phyloP scores from a whole-genome alignment of 2,113 vertebrate genomes.

The Cervus canadensis region DNA sequence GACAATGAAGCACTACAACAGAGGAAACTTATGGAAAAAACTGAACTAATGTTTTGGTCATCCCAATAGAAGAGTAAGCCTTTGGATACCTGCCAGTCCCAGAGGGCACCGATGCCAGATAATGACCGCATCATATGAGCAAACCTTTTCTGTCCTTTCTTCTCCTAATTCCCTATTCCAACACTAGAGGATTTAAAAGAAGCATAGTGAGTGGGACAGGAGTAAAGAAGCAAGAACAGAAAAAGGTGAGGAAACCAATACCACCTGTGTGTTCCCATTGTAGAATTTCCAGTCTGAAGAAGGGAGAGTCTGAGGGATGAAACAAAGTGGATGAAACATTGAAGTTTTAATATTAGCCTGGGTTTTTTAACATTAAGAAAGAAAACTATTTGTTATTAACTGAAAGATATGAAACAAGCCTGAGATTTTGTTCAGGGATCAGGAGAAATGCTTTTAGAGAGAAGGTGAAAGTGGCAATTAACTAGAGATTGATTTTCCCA shows the following conservation, averaged over 20 bases:
- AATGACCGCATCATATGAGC: not conserved
- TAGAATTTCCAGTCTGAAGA: not conserved
- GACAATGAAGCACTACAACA: not conserved
- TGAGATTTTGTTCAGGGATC: slow-evolving; percentile 7
- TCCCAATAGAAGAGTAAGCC: not conserved
- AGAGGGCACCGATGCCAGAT: not conserved
- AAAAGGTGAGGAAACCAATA: not conserved
- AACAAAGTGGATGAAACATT: not conserved
- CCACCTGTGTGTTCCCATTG: not conserved
- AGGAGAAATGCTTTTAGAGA: not conserved
- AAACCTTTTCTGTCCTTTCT: not conserved
- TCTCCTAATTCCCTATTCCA: not conserved
- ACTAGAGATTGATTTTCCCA: not conserved
- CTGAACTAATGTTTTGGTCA: not conserved
- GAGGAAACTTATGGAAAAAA: not conserved
- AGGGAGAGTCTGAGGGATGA: not conserved
- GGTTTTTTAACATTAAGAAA: not conserved
- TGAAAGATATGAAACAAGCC: not conserved
- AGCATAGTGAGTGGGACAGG: not conserved
- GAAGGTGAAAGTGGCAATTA: not conserved
- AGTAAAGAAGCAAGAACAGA: not conserved
- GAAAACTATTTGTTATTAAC: not conserved
- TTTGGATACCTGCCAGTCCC: not conserved
- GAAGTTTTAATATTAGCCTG: not conserved
- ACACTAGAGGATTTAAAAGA: not conserved